phyloP scores from a whole-genome alignment of 2,888 invertebrate species.

The Drosophila paramelanica region DNA sequence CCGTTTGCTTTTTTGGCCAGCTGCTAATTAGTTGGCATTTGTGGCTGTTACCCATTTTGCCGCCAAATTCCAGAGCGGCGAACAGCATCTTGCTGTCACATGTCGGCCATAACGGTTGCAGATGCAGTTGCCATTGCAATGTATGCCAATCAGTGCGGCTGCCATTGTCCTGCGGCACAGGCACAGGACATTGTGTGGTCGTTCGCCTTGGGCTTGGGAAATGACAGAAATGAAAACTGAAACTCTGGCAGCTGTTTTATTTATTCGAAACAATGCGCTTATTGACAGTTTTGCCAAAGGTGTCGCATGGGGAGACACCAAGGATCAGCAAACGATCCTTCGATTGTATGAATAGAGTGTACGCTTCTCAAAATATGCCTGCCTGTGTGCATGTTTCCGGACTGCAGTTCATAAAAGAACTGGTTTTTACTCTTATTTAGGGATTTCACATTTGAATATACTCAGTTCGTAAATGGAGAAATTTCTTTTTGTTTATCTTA shows the following conservation, averaged over 20 bases:
- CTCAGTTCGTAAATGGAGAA: background rate
- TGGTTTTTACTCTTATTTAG: background rate
- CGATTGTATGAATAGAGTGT: background rate
- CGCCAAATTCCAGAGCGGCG: conserved; percentile 61
- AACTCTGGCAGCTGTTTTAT: conserved; percentile 65
- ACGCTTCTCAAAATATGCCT: conserved; percentile 27
- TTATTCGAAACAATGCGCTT: conserved; percentile 72
- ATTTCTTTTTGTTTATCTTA: background rate
- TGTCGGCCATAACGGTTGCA: conserved; percentile 73
- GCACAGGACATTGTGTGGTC: conserved; percentile 54
- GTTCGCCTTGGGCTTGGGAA: conserved; percentile 47
- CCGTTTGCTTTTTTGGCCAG: conserved; percentile 40
- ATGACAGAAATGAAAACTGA: conserved; percentile 31
- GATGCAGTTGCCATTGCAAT: conserved; percentile 57
- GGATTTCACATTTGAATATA: conserved; percentile 2
- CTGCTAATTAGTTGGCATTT: conserved; percentile 57
- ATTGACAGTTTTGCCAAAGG: conserved; percentile 76
- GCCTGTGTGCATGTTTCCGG: conserved; percentile 54
- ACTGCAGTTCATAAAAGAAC: conserved; percentile 8
- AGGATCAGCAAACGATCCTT: conserved; percentile 46
- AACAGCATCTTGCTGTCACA: conserved; percentile 64
- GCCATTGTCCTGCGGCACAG: conserved; percentile 22
- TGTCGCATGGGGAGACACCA: conserved; percentile 54
- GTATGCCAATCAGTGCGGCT: conserved; percentile 61
- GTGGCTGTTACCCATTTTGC: conserved; percentile 37